A percentile compares a stretch with the other conserved stretches of the same genome.
Conservation (phyloP, 2,888 invertebrate species). For the Melanophora roralis region DNA sequence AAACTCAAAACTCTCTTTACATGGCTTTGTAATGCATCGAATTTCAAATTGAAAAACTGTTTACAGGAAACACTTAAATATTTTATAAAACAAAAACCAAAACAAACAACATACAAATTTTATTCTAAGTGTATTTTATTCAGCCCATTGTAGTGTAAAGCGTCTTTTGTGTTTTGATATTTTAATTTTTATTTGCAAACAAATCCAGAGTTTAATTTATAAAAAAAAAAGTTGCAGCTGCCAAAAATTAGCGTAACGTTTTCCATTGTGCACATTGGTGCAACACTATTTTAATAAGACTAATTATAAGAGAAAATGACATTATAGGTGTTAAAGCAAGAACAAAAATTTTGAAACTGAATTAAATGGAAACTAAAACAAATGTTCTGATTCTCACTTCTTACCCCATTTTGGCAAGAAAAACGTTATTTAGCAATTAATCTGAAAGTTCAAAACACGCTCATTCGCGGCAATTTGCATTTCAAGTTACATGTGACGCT, state of each 20-base stretch:
- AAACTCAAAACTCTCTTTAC: conserved; percentile 5
- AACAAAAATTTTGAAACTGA: no score
- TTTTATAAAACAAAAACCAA: conserved; percentile 4
- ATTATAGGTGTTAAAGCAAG: no score
- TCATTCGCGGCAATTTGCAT: no score
- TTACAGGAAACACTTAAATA: conserved; percentile 50
- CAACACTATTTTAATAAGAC: no score
- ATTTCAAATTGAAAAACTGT: conserved; percentile 4
- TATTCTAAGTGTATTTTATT: conserved; percentile 9
- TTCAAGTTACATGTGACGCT: no score
- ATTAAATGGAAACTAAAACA: no score
- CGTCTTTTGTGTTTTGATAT: neutral
- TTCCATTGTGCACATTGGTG: neutral
- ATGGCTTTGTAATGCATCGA: conserved; percentile 38
- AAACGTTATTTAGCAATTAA: no score
- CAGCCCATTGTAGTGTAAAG: neutral
- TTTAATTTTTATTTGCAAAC: neutral
- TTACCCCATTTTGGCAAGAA: no score
- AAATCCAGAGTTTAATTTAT: neutral
- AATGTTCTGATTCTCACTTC: no score
- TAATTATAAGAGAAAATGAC: no score
- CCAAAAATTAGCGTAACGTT: conserved; percentile 18
- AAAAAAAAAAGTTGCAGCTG: conserved; percentile 20
- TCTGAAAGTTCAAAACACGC: no score
- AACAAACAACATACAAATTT: neutral